phyloP scores from a whole-genome alignment of 2,113 vertebrate species.

The Hippopotamus amphibius region DNA sequence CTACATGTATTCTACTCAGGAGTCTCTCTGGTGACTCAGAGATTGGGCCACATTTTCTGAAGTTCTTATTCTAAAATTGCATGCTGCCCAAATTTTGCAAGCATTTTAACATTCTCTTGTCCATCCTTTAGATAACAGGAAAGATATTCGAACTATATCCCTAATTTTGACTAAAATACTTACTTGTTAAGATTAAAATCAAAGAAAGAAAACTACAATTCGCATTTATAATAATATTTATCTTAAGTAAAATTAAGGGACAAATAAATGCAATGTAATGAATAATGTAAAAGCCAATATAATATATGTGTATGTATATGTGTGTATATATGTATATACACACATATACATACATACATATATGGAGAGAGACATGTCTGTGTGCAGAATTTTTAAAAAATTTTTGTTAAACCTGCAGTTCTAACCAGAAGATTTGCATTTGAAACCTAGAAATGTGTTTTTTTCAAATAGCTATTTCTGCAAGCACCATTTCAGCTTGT shows the following conservation, averaged over 20 bases:
- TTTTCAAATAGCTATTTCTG: neutral
- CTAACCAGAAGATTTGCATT: neutral
- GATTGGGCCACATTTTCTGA: neutral
- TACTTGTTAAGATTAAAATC: slow-evolving; percentile 25
- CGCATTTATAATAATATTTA: neutral
- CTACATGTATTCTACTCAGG: neutral
- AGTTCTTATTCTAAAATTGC: neutral
- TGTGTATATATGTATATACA: neutral
- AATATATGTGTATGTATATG: neutral
- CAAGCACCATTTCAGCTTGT: neutral
- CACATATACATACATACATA: neutral
- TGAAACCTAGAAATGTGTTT: neutral
- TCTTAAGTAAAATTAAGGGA: neutral
- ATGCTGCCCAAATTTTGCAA: neutral
- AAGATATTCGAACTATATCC: neutral
- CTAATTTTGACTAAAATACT: neutral
- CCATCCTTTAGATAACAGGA: neutral
- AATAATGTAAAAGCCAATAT: neutral
- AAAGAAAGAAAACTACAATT: neutral
- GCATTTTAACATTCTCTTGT: neutral
- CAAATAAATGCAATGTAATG: neutral
- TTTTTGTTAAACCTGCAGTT: neutral
- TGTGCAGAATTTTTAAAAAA: no score
- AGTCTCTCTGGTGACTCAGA: neutral
- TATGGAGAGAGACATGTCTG: neutral